These are phyloP conservation scores for Clanis bilineata DNA, from an alignment of 2,888 invertebrate species.

Conservation along the genomic window DNA sequence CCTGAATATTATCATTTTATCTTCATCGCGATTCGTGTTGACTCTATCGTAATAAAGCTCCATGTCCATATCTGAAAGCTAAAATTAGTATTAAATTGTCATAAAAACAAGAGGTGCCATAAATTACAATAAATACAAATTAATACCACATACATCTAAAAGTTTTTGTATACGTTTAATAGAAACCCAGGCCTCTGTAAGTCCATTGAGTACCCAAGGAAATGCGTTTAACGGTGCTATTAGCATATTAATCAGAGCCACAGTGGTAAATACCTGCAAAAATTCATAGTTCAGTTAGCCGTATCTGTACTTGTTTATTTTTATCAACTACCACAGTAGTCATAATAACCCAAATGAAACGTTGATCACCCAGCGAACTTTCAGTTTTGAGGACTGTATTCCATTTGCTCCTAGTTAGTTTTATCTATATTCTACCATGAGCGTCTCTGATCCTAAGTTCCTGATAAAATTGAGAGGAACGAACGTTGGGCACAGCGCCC, in stretches of 20 bases:
- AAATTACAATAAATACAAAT: not conserved
- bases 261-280: slow-evolving; percentile 90
- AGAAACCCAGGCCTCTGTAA: slow-evolving; percentile 98
- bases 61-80: slow-evolving; percentile 85
- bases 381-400: no score
- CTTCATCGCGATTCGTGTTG: slow-evolving; percentile 73
- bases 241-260: slow-evolving; percentile 97
- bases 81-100: slow-evolving; percentile 29
- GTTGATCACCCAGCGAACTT: no score
- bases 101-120: not conserved
- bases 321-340: no score
- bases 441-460: no score
- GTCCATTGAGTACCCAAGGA: slow-evolving; percentile 98
- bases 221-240: slow-evolving; percentile 98
- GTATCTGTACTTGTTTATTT: no score
- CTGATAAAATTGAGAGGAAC: no score
- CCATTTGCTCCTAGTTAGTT: no score
- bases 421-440: no score
- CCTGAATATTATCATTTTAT: slow-evolving; percentile 82
- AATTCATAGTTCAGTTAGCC: no score
- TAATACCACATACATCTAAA: slow-evolving; percentile 83
- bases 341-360: no score
- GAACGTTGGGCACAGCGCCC: no score
- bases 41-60: slow-evolving; percentile 83
- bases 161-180: slow-evolving; percentile 92